Evolutionary conservation across 2,888 invertebrate genomes (phyloP).

Genomic region (Orthosia gothica): DNA sequence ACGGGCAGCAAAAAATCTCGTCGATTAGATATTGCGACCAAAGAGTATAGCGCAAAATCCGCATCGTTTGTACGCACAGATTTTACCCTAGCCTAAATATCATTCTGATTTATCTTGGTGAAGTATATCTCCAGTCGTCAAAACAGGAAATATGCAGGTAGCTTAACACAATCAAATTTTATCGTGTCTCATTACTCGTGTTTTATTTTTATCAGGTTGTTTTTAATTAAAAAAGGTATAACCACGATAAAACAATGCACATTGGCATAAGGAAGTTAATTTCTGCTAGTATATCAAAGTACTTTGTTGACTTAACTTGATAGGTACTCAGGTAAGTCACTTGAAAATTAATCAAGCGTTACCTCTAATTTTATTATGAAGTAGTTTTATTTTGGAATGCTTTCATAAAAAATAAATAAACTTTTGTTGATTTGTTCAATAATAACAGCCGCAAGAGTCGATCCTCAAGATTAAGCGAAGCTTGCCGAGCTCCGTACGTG

Average conservation of each 20-base stretch:
- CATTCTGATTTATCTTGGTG: neutral
- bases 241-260: neutral
- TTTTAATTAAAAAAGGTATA: neutral
- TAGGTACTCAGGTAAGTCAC: neutral
- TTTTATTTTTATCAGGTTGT: neutral
- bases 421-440: no score
- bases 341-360: slow-evolving; percentile 10
- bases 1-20: neutral
- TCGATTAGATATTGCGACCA: neutral
- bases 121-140: slow-evolving; percentile 10
- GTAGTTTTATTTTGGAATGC: no score
- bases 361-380: neutral
- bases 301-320: slow-evolving; percentile 27
- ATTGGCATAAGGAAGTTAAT: neutral
- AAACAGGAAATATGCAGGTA: slow-evolving; percentile 21
- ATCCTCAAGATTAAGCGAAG: no score
- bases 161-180: neutral
- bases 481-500: no score
- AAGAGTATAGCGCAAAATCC: neutral
- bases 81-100: neutral
- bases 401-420: no score
- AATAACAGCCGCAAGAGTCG: no score
- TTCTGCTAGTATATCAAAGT: neutral
- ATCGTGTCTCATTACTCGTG: no score
- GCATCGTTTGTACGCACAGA: neutral